Conservation (phyloP, 2,113 vertebrate genomes). For the Steatornis caripensis region DNA sequence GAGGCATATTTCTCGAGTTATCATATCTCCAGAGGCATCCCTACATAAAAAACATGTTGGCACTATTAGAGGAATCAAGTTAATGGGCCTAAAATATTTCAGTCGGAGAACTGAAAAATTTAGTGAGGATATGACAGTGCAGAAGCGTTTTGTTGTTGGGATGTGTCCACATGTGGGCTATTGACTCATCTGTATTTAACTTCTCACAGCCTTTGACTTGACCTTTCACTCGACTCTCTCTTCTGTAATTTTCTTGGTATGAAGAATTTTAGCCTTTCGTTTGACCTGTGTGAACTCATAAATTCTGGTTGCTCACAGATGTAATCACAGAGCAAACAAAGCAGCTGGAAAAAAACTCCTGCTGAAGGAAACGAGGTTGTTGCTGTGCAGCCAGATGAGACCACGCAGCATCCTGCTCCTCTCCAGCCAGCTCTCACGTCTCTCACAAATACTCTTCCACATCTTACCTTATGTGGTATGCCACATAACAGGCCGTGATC, state of each 20-base stretch:
- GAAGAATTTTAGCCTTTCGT: neutral
- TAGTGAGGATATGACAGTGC: neutral
- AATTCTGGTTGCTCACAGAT: constrained; percentile 10
- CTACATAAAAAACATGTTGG: constrained; percentile 30
- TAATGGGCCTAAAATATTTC: constrained; percentile 37
- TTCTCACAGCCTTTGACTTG: constrained; percentile 12
- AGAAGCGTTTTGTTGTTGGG: neutral
- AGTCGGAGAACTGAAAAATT: constrained; percentile 6
- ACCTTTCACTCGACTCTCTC: constrained; percentile 22
- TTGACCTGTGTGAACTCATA: constrained; percentile 38
- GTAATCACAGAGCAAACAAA: constrained; percentile 18
- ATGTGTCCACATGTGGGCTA: neutral
- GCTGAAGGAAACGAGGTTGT: neutral
- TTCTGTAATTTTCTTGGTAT: neutral
- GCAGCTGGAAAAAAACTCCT: neutral
- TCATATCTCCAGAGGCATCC: neutral
- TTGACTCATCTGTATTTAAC: neutral
- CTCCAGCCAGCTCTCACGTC: neutral
- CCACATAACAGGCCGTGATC: neutral
- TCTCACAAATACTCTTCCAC: neutral
- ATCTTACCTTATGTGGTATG: neutral
- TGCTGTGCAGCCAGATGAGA: neutral
- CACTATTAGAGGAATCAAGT: constrained; percentile 14
- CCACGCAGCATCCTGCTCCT: neutral
- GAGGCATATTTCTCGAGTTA: constrained; percentile 18